Base-by-base conservation (phyloP, 2,113 vertebrate species). In the Lamprologus lemairii region DNA sequence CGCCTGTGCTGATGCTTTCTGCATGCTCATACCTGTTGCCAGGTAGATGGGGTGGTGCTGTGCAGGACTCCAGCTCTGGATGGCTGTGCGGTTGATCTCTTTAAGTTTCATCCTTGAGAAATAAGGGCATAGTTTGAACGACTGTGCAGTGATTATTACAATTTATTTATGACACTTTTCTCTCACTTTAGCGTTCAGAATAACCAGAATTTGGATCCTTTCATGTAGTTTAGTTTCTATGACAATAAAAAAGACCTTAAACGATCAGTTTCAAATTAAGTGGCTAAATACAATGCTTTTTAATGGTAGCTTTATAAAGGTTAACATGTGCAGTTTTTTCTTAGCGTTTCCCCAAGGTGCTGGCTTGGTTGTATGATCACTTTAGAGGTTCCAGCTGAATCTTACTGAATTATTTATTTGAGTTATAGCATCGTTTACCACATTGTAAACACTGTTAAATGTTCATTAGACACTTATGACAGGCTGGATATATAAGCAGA, bases 31-130 rank as follows among this genome's bases (percentile, higher is more conserved):
- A 99, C 99, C 99, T 94, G 99, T 97, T 35, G 99, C 99, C 75
- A 99, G 94, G 91, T 98, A 99, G 93, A 99, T 97, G 16, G 99
- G 98, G 87, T 99, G 97, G 86, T 98, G 98, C 91, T 97, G 97
- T 5, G 97, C 96, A 87, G 98, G 98, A 91, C 99, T 99, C 99
- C 99, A 99, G 47, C 97, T 97, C 97, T 98, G 98, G 94, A 98
- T 98, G 68, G 99, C 98, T 19, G 98, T 99, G 58, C 98, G 98
- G 86, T 97, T 97, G 71, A 99, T 94, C 90, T 98, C 98, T 94
- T 99, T 99, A 60, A 99, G 96, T 96, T 99, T 99, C 98, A 99
- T 99, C 90, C 97, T 96, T 83, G 6, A 86, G 58, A 71, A 79
- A 85, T 1, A 55, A 49, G 17, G 2, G 10, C 7, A 78, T 19